phyloP scores from a whole-genome alignment of 2,888 invertebrate genomes.

The Pollenia labialis region DNA sequence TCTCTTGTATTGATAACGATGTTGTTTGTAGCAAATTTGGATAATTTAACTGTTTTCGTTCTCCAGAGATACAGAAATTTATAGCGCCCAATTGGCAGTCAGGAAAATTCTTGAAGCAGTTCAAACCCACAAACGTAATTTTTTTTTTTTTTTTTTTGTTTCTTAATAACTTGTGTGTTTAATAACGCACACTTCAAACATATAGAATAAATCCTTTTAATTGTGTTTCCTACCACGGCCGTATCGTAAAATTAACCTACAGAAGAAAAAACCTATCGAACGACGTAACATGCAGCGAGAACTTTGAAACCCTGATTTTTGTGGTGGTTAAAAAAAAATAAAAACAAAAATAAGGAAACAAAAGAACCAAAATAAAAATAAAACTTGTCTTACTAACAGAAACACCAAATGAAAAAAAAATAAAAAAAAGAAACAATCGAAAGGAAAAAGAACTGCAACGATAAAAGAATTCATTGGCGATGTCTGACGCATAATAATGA shows the following conservation, averaged over 20 bases:
- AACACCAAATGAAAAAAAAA: slow-evolving; percentile 30
- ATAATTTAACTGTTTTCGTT: too few relatives aligned
- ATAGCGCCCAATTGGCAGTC: too few relatives aligned
- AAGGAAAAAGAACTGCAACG: slow-evolving; percentile 62
- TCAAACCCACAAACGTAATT: too few relatives aligned
- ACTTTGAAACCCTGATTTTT: slow-evolving; percentile 46
- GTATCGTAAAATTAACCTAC: background rate
- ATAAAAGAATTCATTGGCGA: slow-evolving; percentile 65
- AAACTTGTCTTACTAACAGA: slow-evolving; percentile 54
- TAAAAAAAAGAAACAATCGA: slow-evolving; percentile 52
- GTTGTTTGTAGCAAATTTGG: too few relatives aligned
- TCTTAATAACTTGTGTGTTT: too few relatives aligned
- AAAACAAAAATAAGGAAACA: slow-evolving; percentile 33
- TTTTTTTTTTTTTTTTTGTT: too few relatives aligned
- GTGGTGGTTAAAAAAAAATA: slow-evolving; percentile 18
- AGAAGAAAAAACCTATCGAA: slow-evolving; percentile 13
- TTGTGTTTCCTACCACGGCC: background rate
- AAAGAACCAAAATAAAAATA: slow-evolving; percentile 42
- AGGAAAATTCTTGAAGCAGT: too few relatives aligned
- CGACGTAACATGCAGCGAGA: slow-evolving; percentile 6
- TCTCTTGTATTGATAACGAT: too few relatives aligned
- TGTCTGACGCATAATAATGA: slow-evolving; percentile 73
- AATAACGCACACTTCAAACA: too few relatives aligned
- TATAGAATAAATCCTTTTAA: slow-evolving; percentile 12
- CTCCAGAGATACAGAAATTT: too few relatives aligned